Conservation (phyloP, 2,797 vertebrate species). For the Enteromius fasciolatus region DNA sequence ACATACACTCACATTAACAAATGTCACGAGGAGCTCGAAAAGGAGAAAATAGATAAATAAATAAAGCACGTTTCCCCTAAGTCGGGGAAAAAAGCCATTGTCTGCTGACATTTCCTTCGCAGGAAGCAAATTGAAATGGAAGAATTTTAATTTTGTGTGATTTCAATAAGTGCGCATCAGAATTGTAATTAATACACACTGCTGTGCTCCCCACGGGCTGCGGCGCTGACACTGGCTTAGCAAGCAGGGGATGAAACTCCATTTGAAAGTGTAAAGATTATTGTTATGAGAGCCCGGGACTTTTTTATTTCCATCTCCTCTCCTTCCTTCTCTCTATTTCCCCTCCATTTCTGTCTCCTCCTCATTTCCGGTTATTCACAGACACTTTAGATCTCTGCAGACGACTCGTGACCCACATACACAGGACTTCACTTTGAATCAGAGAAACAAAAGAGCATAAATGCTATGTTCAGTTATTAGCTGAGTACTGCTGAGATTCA, state of each 20-base stretch:
- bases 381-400: slow-evolving; percentile 4
- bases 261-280: slow-evolving; percentile 55
- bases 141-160: slow-evolving; percentile 63
- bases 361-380: slow-evolving; percentile 22
- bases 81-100: slow-evolving; percentile 40
- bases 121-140: slow-evolving; percentile 60
- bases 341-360: slow-evolving; percentile 16
- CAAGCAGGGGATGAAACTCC: slow-evolving; percentile 44
- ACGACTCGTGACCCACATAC: slow-evolving; percentile 21
- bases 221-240: slow-evolving; percentile 29
- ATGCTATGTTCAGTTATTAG: background rate
- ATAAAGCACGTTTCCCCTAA: slow-evolving; percentile 16
- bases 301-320: slow-evolving; percentile 31
- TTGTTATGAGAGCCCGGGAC: slow-evolving; percentile 46
- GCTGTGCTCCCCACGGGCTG: slow-evolving; percentile 48
- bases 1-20: slow-evolving; percentile 56
- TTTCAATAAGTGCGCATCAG: slow-evolving; percentile 54
- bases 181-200: slow-evolving; percentile 58
- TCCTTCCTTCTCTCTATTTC: slow-evolving; percentile 34
- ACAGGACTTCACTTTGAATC: slow-evolving; percentile 4
- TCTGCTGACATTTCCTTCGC: slow-evolving; percentile 62
- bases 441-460: slow-evolving; percentile 16
- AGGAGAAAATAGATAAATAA: slow-evolving; percentile 24
- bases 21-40: slow-evolving; percentile 48
- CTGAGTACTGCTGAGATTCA: background rate